phyloP scores from a whole-genome alignment of 2,797 vertebrate species.

The Sciurus carolinensis region DNA sequence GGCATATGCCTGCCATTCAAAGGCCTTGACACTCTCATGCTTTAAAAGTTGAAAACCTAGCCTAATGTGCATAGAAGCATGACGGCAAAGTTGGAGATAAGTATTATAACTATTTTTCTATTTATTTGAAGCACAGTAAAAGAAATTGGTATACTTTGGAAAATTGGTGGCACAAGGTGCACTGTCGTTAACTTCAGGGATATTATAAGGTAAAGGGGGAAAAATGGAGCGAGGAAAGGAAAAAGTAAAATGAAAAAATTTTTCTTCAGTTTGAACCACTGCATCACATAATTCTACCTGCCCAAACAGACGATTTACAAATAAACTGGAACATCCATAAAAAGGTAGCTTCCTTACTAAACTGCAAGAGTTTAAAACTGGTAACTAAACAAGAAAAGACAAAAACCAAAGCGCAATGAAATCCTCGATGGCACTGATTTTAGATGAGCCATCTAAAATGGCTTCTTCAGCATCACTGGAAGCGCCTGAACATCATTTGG shows the following conservation, averaged over 20 bases:
- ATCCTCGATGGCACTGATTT: conserved; percentile 86
- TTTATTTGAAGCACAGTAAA: conserved; percentile 97
- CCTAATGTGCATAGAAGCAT: conserved; percentile 87
- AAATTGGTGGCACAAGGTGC: conserved; percentile 96
- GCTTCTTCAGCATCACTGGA: neutral
- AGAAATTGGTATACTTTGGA: conserved; percentile 94
- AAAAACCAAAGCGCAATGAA: conserved; percentile 92
- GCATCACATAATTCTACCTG: conserved; percentile 92
- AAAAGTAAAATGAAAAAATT: conserved; percentile 83
- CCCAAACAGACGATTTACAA: conserved; percentile 93
- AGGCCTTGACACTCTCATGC: conserved; percentile 77
- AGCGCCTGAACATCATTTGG: neutral
- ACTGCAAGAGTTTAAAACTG: conserved; percentile 95
- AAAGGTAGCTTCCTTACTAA: conserved; percentile 95
- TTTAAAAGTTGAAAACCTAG: conserved; percentile 83
- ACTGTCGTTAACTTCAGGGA: conserved; percentile 96
- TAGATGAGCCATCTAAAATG: conserved; percentile 92
- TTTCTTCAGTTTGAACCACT: conserved; percentile 89
- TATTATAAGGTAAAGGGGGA: conserved; percentile 90
- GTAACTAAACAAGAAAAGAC: conserved; percentile 93
- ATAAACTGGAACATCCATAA: conserved; percentile 93
- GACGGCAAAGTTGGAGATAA: conserved; percentile 88
- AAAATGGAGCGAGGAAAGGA: conserved; percentile 74
- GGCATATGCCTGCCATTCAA: conserved; percentile 79
- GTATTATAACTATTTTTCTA: conserved; percentile 90